Evolutionary conservation across 2,113 vertebrate species (phyloP), one percentile per base, ranked within the genome.

Genomic region (Mystacornis crossleyi): DNA sequence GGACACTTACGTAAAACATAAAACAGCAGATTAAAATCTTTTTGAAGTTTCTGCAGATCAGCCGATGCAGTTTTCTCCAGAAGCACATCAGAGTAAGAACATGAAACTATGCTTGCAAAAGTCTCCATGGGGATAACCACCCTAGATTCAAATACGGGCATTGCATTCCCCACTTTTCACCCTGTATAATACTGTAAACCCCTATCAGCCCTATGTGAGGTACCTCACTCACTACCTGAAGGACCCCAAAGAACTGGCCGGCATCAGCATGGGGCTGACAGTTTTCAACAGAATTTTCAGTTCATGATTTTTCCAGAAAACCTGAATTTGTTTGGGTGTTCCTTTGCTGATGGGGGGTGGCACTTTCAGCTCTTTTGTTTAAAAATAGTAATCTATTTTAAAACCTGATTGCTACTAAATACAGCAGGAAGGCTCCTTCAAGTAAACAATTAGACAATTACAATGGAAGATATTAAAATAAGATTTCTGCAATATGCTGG

Each of bases 391-490:
- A 84, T 70, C 51, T 78, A 47, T 73, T 87, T 29, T n/a, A 91
- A 89, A 89, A 65, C 4, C 4, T 4, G 5, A n/a, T 50, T 74
- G 73, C 70, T 66, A 16, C 61, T 90, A 45, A 81, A 60, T 50
- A 58, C 34, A 90, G 12, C 60, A 70, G 65, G 47, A 87, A 95
- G 65, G 61, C 38, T 51, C 64, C 79, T 92, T 85, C 57, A 74
- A 81, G 81, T 36, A 92, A 95, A 87, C 34, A 86, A 66, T 87
- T 74, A 90, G 62, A 72, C 48, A 81, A 81, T 87, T 78, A 78
- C 47, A 79, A 18, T 2, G 21, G 40, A 88, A 92, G 51, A 79
- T 65, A 90, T 45, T 70, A 86, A 91, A 93, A 80, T 67, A 86
- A 92, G 31, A 23, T n/a, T 79, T 60, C 67, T 81, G 54, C 0